phyloP scores from a whole-genome alignment of 2,888 invertebrate genomes.

The Choristoneura rosaceana region DNA sequence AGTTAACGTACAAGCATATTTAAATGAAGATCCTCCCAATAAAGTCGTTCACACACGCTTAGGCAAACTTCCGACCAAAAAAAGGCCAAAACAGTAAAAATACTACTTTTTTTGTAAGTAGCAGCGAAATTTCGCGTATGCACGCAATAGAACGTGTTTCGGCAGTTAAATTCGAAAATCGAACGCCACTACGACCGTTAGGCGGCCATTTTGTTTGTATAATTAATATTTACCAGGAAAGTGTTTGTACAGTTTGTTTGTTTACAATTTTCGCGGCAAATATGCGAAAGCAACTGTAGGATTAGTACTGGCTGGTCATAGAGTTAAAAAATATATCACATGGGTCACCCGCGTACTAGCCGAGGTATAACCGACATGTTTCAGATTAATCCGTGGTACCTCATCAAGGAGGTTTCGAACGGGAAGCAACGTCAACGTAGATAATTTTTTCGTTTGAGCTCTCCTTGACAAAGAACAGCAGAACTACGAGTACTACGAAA shows the following conservation, averaged over 20 bases:
- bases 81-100: conserved; percentile 33
- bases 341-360: no score
- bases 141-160: conserved; percentile 42
- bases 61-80: not conserved
- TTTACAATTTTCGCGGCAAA: conserved; percentile 53
- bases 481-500: no score
- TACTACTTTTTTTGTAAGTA: conserved; percentile 42
- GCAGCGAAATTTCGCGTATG: conserved; percentile 47
- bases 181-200: conserved; percentile 46
- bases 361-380: no score
- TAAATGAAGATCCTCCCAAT: not conserved
- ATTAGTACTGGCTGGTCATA: conserved; percentile 7
- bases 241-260: conserved; percentile 50
- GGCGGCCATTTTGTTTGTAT: conserved; percentile 46
- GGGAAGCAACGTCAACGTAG: no score
- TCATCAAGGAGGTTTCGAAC: no score
- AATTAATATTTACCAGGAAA: conserved; percentile 53
- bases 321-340: not conserved
- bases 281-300: conserved; percentile 43
- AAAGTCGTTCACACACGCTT: not conserved
- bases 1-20: no score
- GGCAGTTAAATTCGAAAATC: conserved; percentile 48
- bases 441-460: no score
- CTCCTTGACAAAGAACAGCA: no score
- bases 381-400: no score